Conservation (phyloP, 2,797 vertebrate species). For the Myotis myotis region DNA sequence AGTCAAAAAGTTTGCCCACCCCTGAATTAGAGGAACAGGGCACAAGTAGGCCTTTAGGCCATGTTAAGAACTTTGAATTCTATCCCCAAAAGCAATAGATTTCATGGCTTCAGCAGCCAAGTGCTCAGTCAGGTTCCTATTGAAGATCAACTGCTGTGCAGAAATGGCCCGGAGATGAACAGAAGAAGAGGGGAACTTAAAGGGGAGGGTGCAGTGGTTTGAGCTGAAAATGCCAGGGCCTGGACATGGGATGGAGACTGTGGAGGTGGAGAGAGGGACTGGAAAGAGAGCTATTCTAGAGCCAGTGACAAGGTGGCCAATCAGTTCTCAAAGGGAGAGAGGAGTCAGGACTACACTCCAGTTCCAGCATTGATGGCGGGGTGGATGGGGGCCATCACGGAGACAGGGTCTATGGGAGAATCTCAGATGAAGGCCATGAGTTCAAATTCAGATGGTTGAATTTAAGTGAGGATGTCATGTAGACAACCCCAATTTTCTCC, state of each 20-base stretch:
- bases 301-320: background rate
- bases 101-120: background rate
- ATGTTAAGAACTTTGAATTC: background rate
- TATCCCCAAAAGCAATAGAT: background rate
- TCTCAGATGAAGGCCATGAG: rapidly evolving
- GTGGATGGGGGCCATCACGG: background rate
- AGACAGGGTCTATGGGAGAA: background rate
- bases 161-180: rapidly evolving
- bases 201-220: background rate
- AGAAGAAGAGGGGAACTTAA: background rate
- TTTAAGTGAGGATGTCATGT: background rate
- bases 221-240: background rate
- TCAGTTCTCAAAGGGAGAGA: background rate
- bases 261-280: background rate
- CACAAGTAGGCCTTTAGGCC: background rate
- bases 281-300: background rate
- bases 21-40: background rate
- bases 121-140: no score
- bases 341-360: no score
- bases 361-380: rapidly evolving
- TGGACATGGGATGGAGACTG: rapidly evolving
- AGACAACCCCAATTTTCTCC: background rate
- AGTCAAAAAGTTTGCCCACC: no score
- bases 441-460: no score
- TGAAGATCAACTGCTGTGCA: background rate